phyloP scores from a whole-genome alignment of 1,140 invertebrate species.

The Drosophila hydei region DNA sequence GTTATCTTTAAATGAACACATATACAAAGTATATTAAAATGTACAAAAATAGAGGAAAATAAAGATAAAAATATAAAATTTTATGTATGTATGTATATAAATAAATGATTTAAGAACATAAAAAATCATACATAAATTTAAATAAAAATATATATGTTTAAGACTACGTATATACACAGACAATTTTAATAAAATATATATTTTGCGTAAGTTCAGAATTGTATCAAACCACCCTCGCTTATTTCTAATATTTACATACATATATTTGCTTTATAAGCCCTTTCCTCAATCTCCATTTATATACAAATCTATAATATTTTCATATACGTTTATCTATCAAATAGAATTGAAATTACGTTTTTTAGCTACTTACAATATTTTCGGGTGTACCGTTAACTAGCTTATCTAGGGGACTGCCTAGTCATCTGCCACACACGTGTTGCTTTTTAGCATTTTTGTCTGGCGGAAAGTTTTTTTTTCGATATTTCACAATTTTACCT shows the following conservation, averaged over 20 bases:
- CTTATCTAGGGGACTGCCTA: neutral
- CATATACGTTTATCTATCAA: no score
- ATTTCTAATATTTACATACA: neutral
- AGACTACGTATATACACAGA: no score
- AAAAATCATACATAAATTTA: no score
- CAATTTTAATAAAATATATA: no score
- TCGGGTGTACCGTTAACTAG: slow-evolving; percentile 19
- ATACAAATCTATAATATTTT: no score
- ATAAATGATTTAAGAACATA: no score
- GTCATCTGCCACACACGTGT: slow-evolving; percentile 33
- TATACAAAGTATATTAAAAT: neutral
- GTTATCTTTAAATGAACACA: neutral
- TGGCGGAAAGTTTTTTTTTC: slow-evolving; percentile 60
- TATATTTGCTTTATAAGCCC: neutral
- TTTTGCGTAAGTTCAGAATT: neutral
- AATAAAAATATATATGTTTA: neutral
- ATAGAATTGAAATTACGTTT: no score
- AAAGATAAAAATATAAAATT: neutral
- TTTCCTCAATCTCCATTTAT: no score
- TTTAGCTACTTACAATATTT: neutral
- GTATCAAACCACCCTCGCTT: neutral
- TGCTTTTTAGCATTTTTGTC: slow-evolving; percentile 24
- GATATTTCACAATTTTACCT: slow-evolving; percentile 5
- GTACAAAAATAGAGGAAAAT: neutral
- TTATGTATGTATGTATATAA: no score